These are phyloP conservation scores for Marisa cornuarietis DNA, from an alignment of 1,140 invertebrate species.

Conservation along the genomic window DNA sequence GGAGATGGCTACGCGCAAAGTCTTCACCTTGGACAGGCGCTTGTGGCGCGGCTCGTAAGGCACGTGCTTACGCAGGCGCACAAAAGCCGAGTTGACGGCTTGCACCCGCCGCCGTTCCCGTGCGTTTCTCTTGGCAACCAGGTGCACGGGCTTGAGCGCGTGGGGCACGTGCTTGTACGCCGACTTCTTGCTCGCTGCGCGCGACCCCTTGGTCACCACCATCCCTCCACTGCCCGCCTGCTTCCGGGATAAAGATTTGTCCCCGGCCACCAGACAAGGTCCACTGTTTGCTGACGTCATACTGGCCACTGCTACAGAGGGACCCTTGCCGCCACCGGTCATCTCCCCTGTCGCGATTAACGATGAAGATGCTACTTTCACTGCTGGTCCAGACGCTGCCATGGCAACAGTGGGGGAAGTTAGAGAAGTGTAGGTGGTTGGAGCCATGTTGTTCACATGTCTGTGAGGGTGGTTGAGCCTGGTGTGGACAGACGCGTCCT, in stretches of 20 bases:
- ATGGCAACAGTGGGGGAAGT: background rate
- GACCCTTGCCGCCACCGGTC: too few relatives aligned
- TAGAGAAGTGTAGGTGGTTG: slow-evolving; percentile 14
- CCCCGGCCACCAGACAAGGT: background rate
- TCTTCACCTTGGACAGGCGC: slow-evolving; percentile 82
- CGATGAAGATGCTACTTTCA: background rate
- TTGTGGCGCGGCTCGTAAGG: slow-evolving; percentile 68
- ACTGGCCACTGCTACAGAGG: too few relatives aligned
- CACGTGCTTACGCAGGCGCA: slow-evolving; percentile 54
- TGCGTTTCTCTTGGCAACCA: slow-evolving; percentile 89
- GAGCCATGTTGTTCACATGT: background rate
- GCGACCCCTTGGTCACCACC: background rate
- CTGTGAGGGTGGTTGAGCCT: too few relatives aligned
- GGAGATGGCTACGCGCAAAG: slow-evolving; percentile 88
- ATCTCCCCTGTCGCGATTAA: too few relatives aligned
- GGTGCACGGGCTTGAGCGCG: slow-evolving; percentile 72
- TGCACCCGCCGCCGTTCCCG: slow-evolving; percentile 92
- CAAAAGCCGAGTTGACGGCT: slow-evolving; percentile 79
- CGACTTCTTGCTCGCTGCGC: slow-evolving; percentile 19
- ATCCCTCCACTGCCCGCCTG: background rate
- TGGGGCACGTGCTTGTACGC: slow-evolving; percentile 53
- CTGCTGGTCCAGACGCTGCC: background rate
- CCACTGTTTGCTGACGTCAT: background rate
- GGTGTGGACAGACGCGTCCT: too few relatives aligned
- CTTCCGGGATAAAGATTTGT: too few relatives aligned